Evolutionary conservation across 2,888 invertebrate species (phyloP).

Genomic region (Lithophane leautieri): DNA sequence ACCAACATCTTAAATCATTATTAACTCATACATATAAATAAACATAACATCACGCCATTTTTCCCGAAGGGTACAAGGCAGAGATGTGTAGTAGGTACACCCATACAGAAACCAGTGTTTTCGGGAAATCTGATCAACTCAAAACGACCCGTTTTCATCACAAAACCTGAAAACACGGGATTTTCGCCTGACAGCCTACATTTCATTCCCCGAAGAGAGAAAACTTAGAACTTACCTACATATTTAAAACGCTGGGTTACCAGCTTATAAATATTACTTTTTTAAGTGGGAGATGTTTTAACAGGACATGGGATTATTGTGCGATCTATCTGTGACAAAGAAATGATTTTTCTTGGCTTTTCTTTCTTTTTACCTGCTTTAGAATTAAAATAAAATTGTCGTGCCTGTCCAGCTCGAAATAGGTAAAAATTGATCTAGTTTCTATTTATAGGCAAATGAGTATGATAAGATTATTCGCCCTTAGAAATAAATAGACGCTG

Average conservation of each 20-base stretch:
- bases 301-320: neutral
- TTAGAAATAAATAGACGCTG: constrained; percentile 43
- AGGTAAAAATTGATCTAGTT: neutral
- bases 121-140: neutral
- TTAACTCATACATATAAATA: neutral
- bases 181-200: too few species aligned
- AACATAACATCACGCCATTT: neutral
- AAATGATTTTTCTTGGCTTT: neutral
- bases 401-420: constrained; percentile 24
- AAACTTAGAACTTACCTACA: neutral
- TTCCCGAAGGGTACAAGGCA: neutral
- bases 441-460: constrained; percentile 2
- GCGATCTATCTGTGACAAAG: neutral
- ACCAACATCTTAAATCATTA: neutral
- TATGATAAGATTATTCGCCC: neutral
- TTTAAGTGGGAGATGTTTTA: neutral
- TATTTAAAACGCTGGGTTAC: constrained; percentile 3
- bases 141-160: neutral
- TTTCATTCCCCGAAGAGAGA: neutral
- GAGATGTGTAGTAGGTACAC: neutral
- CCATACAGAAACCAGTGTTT: neutral
- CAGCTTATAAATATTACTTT: neutral
- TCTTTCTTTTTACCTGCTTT: neutral
- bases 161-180: neutral
- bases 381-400: constrained; percentile 1